Conservation (phyloP, 2,888 invertebrate species). For the Ypsolopha sequella region DNA sequence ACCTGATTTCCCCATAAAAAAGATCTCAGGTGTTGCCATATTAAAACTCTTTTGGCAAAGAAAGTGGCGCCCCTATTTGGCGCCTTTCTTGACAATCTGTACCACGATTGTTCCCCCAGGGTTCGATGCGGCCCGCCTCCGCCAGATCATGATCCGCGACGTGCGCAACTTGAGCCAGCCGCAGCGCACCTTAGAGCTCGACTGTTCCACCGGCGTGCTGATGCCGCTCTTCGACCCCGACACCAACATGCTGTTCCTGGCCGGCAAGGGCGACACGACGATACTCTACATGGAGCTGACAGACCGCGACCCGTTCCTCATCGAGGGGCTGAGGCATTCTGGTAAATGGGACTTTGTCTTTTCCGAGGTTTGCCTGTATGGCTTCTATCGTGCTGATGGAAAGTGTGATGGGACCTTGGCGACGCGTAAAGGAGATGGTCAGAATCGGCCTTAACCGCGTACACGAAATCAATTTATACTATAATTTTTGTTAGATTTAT, state of each 20-base stretch:
- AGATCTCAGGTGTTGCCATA: too few species aligned
- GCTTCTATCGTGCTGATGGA: too few species aligned
- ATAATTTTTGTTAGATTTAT: too few species aligned
- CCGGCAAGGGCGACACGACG: constrained; percentile 94
- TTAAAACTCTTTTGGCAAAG: too few species aligned
- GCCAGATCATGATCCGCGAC: constrained; percentile 92
- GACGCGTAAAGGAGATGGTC: too few species aligned
- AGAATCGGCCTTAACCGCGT: too few species aligned
- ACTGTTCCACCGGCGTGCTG: constrained; percentile 90
- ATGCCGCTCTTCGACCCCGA: constrained; percentile 95
- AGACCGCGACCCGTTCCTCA: constrained; percentile 90
- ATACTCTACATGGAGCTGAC: constrained; percentile 92
- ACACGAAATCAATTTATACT: too few species aligned
- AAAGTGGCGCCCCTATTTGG: not conserved
- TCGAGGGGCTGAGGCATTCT: constrained; percentile 88
- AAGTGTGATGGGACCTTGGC: too few species aligned
- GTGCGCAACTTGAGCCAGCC: constrained; percentile 82
- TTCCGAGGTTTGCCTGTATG: too few species aligned
- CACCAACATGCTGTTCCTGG: constrained; percentile 94
- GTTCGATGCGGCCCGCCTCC: constrained; percentile 88
- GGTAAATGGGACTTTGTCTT: constrained; percentile 32
- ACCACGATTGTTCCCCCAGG: constrained; percentile 25
- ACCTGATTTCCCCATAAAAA: too few species aligned
- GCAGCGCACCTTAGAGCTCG: constrained; percentile 83
- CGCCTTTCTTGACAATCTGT: not conserved